phyloP scores from a whole-genome alignment of 2,888 invertebrate genomes.

The Dicyrtomina minuta region DNA sequence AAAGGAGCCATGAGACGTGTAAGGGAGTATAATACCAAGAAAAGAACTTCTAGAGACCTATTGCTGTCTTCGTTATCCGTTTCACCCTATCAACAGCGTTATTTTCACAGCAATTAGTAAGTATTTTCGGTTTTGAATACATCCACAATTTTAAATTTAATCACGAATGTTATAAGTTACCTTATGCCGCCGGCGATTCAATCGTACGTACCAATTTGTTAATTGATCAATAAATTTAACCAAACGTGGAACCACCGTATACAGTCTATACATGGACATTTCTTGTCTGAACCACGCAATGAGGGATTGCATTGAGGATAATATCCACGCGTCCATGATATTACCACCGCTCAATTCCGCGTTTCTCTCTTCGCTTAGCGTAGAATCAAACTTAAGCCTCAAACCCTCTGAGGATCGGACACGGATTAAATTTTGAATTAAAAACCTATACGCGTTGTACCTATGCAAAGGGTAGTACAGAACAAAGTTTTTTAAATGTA shows the following conservation, averaged over 20 bases:
- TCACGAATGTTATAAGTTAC: slow-evolving; percentile 54
- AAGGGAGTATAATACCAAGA: slow-evolving; percentile 83
- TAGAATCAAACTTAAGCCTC: slow-evolving; percentile 41
- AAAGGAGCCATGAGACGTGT: slow-evolving; percentile 94
- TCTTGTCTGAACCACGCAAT: slow-evolving; percentile 84
- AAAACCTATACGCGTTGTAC: slow-evolving; percentile 86
- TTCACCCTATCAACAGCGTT: slow-evolving; percentile 66
- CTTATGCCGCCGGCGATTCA: slow-evolving; percentile 92
- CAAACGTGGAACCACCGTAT: slow-evolving; percentile 90
- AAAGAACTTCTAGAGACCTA: slow-evolving; percentile 82
- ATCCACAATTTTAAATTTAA: too few relatives aligned
- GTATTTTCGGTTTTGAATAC: too few relatives aligned
- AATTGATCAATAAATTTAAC: slow-evolving; percentile 96
- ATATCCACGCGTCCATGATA: slow-evolving; percentile 96
- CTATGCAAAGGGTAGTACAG: slow-evolving; percentile 27
- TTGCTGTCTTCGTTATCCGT: slow-evolving; percentile 76
- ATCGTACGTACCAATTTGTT: slow-evolving; percentile 98
- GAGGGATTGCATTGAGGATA: slow-evolving; percentile 93
- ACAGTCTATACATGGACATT: slow-evolving; percentile 91
- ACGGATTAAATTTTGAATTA: slow-evolving; percentile 79
- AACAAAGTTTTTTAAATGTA: not conserved
- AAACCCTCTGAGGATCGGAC: slow-evolving; percentile 42
- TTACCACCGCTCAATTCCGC: slow-evolving; percentile 59
- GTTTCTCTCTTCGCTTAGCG: slow-evolving; percentile 23
- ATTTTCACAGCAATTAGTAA: not conserved